Percentiles rank a stretch among this genome's conserved stretches.
Evolutionary conservation across 2,113 vertebrate genomes (phyloP).

Genomic region (Podiceps cristatus): DNA sequence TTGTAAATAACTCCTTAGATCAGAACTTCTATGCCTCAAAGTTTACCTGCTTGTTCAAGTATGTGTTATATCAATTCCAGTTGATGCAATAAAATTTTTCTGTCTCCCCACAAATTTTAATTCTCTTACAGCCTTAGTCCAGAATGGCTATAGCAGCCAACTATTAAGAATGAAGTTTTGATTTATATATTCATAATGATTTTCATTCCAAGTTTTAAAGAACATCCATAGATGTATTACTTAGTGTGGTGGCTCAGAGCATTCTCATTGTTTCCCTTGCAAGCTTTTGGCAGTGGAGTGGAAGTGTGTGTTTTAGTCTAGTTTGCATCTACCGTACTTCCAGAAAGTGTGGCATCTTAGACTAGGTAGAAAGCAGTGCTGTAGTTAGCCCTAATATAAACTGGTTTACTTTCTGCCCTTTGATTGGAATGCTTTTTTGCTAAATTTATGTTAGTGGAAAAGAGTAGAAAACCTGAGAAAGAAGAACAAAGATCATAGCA

Average conservation of each 20-base stretch:
- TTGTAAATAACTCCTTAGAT: background rate
- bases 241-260: background rate
- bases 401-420: background rate
- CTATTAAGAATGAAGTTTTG: background rate
- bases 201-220: background rate
- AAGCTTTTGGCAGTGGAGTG: background rate
- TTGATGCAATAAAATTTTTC: background rate
- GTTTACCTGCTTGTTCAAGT: background rate
- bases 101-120: background rate
- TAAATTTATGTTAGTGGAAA: background rate
- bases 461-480: background rate
- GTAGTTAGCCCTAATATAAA: background rate
- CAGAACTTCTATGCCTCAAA: background rate
- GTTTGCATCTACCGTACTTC: background rate
- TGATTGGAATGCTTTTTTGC: accelerated
- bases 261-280: background rate
- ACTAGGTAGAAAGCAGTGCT: background rate
- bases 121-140: background rate
- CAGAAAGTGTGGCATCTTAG: background rate
- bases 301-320: background rate
- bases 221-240: background rate
- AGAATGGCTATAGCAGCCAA: background rate
- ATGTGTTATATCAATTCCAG: background rate
- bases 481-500: background rate
- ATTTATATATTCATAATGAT: background rate